Conservation (phyloP, 2,888 invertebrate species). For the Druceiella hillmani region DNA sequence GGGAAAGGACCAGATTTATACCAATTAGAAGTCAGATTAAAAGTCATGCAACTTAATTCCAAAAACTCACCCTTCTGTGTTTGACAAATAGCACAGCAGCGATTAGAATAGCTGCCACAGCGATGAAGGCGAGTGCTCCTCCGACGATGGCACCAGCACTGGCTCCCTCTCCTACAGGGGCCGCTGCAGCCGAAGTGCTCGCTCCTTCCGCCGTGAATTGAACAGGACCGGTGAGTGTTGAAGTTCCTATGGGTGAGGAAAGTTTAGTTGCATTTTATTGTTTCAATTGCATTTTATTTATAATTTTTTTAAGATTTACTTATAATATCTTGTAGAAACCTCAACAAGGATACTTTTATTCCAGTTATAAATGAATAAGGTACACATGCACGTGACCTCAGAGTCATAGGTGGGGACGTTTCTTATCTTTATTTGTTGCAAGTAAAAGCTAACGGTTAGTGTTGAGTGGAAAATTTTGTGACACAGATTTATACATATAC, state of each 20-base stretch:
- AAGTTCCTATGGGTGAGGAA: constrained; percentile 52
- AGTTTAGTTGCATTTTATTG: background rate
- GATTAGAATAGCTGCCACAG: constrained; percentile 56
- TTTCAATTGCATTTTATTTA: too few relatives aligned
- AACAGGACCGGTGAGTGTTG: constrained; percentile 66
- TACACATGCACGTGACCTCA: too few relatives aligned
- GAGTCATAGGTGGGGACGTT: too few relatives aligned
- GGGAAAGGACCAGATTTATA: constrained; percentile 53
- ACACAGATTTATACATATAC: too few relatives aligned
- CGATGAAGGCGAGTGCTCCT: constrained; percentile 55
- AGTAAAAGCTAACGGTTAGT: too few relatives aligned
- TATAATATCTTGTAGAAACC: too few relatives aligned
- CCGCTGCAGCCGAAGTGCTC: constrained; percentile 64
- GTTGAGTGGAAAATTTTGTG: too few relatives aligned
- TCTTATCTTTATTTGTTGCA: too few relatives aligned
- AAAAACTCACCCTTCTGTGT: constrained; percentile 46
- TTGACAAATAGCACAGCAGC: constrained; percentile 59
- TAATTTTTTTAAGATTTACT: too few relatives aligned
- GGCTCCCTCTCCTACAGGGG: constrained; percentile 44
- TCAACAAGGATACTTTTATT: too few relatives aligned
- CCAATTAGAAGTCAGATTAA: too few relatives aligned
- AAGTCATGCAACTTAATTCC: constrained; percentile 5
- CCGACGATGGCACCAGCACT: constrained; percentile 60
- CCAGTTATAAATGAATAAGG: too few relatives aligned
- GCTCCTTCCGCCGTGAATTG: constrained; percentile 72